A percentile compares a stretch with the other conserved stretches of the same genome.
These are phyloP conservation scores for Globicephala melas DNA, from an alignment of 2,113 vertebrate species.

Conservation along the genomic window DNA sequence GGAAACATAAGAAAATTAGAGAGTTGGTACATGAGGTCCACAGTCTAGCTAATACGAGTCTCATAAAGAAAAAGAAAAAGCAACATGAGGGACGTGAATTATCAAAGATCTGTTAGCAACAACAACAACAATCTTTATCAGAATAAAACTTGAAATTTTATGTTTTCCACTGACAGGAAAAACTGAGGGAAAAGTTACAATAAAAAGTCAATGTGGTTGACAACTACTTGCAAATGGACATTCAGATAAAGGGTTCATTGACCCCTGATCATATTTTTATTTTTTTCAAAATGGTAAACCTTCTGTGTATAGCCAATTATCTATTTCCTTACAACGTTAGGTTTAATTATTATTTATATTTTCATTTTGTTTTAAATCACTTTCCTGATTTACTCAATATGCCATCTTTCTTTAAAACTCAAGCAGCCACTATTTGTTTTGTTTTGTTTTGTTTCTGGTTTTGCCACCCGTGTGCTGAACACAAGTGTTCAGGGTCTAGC, in stretches of 20 bases:
- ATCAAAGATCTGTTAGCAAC: not conserved
- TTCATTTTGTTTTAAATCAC: constrained; percentile 13
- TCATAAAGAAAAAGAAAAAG: not conserved
- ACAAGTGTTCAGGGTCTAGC: not conserved
- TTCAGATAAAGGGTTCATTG: not conserved
- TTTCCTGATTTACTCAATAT: constrained; percentile 35
- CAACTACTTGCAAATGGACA: not conserved
- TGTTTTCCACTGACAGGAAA: not conserved
- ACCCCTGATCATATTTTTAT: not conserved
- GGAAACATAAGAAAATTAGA: not conserved
- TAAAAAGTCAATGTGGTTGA: not conserved
- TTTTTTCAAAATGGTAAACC: not conserved
- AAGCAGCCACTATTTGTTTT: not conserved
- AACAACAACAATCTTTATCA: not conserved
- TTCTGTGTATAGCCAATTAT: constrained; percentile 37
- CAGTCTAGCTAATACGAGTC: not conserved
- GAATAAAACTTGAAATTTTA: not conserved
- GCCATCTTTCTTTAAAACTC: not conserved
- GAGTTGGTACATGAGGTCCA: not conserved
- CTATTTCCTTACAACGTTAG: not conserved
- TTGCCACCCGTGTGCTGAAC: constrained; percentile 35
- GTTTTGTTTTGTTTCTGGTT: constrained; percentile 26
- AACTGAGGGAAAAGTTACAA: not conserved
- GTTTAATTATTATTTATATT: constrained; percentile 45
- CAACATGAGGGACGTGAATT: not conserved